phyloP scores from a whole-genome alignment of 2,113 vertebrate species.

The Propithecus coquereli region DNA sequence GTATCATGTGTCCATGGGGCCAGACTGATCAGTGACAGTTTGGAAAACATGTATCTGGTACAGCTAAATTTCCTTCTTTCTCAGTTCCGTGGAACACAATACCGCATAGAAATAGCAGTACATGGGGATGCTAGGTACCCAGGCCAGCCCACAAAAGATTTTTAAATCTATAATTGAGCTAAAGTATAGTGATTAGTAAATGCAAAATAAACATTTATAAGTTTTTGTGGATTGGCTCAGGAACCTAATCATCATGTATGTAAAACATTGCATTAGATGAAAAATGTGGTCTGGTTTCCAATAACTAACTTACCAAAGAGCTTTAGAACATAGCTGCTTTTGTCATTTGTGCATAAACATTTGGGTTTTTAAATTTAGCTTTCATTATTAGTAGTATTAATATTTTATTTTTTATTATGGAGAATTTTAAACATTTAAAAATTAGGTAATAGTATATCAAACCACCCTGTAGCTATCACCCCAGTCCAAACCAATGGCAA shows the following conservation, averaged over 20 bases:
- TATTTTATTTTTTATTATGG: neutral
- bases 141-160: conserved; percentile 9
- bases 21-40: neutral
- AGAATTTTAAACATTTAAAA: neutral
- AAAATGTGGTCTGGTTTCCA: conserved; percentile 29
- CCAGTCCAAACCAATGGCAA: neutral
- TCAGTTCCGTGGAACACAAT: neutral
- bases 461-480: neutral
- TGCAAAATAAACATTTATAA: conserved; percentile 19
- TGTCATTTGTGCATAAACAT: conserved; percentile 5
- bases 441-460: neutral
- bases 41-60: neutral
- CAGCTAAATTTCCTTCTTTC: neutral
- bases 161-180: neutral
- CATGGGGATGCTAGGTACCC: neutral
- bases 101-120: neutral
- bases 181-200: conserved; percentile 35
- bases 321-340: neutral
- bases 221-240: neutral
- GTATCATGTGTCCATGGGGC: neutral
- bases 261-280: neutral
- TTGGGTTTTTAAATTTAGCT: neutral
- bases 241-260: neutral
- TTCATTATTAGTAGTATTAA: neutral
- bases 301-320: neutral